These are phyloP conservation scores for Psilopogon haemacephalus DNA, from an alignment of 2,113 vertebrate genomes.

Conservation along the genomic window DNA sequence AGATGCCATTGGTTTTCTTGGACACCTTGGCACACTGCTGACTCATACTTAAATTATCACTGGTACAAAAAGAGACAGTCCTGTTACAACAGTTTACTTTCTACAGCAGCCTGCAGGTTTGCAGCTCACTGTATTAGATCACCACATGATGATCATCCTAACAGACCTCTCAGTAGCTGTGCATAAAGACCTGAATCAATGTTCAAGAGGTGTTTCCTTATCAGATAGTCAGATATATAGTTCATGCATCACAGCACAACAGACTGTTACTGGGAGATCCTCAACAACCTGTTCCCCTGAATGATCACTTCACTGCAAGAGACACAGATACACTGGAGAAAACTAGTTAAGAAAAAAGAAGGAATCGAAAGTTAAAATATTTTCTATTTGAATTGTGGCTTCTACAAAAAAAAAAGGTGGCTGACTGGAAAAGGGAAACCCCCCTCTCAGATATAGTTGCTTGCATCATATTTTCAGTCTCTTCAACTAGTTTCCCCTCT, in stretches of 20 bases:
- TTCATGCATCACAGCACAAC: not conserved
- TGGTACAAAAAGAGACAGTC: not conserved
- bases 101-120: not conserved
- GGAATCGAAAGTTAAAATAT: not conserved
- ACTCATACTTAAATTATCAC: not conserved
- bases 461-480: not conserved
- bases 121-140: not conserved
- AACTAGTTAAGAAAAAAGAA: not conserved
- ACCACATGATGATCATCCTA: not conserved
- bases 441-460: not conserved
- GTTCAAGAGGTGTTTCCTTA: not conserved
- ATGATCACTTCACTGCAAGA: not conserved
- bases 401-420: not conserved
- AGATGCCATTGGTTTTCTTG: too few species aligned
- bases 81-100: not conserved
- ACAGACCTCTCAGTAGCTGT: not conserved
- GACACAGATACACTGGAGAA: not conserved
- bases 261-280: not conserved
- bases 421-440: not conserved
- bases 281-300: not conserved
- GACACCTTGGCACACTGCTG: too few species aligned
- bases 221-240: not conserved
- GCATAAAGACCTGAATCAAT: not conserved
- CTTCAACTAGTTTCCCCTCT: slow-evolving; percentile 22
- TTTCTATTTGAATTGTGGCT: not conserved